These are phyloP conservation scores for Glossophaga mutica DNA, from an alignment of 2,797 vertebrate genomes.

Conservation along the genomic window DNA sequence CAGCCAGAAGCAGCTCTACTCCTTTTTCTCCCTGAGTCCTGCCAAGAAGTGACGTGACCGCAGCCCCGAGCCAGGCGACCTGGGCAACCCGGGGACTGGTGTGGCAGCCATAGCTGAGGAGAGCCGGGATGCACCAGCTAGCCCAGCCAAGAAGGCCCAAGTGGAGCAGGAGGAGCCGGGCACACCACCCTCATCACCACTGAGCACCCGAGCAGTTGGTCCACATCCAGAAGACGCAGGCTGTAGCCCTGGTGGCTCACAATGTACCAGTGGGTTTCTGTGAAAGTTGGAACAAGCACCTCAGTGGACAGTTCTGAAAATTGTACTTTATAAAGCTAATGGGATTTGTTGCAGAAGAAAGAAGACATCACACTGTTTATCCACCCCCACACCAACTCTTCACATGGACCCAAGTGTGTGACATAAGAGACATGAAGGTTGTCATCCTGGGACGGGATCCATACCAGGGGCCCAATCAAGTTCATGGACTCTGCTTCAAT, in stretches of 20 bases:
- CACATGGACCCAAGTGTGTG: constrained; percentile 94
- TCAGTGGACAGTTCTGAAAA: too few species aligned
- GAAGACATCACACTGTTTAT: constrained; percentile 86
- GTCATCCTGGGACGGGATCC: constrained; percentile 98
- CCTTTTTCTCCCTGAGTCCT: constrained; percentile 85
- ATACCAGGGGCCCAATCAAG: constrained; percentile 94
- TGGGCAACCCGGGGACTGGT: constrained; percentile 10
- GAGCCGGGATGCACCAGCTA: constrained; percentile 37
- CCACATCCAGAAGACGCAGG: constrained; percentile 89
- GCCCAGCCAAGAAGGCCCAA: constrained; percentile 76
- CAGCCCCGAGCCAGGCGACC: constrained; percentile 80
- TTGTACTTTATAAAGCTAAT: constrained; percentile 80
- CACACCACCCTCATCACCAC: constrained; percentile 39
- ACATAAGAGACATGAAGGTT: constrained; percentile 92
- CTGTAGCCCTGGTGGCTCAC: constrained; percentile 82
- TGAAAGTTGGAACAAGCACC: too few species aligned
- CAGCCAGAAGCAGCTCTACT: constrained; percentile 91
- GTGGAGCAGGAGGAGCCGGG: neutral
- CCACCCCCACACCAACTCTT: constrained; percentile 91
- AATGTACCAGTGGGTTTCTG: neutral
- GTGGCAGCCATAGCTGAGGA: neutral
- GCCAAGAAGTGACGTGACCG: constrained; percentile 51
- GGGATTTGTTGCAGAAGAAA: constrained; percentile 89
- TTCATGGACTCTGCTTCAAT: constrained; percentile 96
- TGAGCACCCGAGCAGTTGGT: constrained; percentile 87